Base-by-base conservation (phyloP, 2,113 vertebrate species). In the Engystomops pustulosus region DNA sequence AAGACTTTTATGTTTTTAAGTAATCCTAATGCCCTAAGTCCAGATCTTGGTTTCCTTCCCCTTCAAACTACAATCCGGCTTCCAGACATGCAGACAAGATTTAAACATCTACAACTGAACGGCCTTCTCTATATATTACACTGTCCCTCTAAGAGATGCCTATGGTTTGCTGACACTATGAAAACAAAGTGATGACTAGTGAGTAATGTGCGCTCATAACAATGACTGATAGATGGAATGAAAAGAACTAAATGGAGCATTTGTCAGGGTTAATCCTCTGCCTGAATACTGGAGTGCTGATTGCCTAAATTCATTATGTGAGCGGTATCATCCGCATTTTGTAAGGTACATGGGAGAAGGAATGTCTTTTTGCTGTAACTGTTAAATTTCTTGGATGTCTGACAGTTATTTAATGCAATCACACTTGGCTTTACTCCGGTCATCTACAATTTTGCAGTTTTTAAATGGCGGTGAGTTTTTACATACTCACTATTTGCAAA, bases 221-320 rank as follows among this genome's bases (percentile, higher is more conserved):
- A 90, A 87, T 83, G 88, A 85, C 79, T 67, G 86, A 86, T 86
- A 88, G 83, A 91, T 86, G 78, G 86, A 86, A 90, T 86, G 88
- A 94, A 92, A 89, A 88, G 89, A 88, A 79, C 55, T 87, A 85
- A 90, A 89, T 80, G 74, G 87, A 85, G 90, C 89, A 47, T 90
- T 92, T 90, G 89, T 88, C 87, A 85, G 83, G 86, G 90, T 89
- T 93, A 93, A 94, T 91, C 93, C 90, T 76, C 75, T 87, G 90
- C 80, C 88, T 90, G 86, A 91, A 90, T 87, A 47, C 87, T 55
- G 86, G 88, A 87, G 84, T 91, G 93, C 93, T 94, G 93, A 94
- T 90, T 69, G 72, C 84, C 89, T 88, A 81, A 87, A 90, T 92
- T 90, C 89, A 89, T 94, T 93, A 88, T 94, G 88, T 74, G 82